A percentile compares a stretch with the other conserved stretches of the same genome.
These are phyloP conservation scores for Tautogolabrus adspersus DNA, from an alignment of 2,113 vertebrate species.

Conservation along the genomic window DNA sequence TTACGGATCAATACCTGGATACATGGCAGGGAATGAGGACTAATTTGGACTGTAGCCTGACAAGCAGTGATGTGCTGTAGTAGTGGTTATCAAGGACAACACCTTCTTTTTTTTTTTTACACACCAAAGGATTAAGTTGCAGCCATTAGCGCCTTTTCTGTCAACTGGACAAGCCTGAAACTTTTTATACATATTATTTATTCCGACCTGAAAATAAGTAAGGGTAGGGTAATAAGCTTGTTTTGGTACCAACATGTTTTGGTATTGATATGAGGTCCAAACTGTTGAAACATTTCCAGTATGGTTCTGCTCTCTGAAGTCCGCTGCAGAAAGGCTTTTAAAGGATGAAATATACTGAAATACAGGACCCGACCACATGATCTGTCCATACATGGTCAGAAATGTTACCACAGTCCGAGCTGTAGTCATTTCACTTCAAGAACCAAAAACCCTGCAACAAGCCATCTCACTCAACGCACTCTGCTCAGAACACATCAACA, in stretches of 20 bases:
- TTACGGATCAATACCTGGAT: constrained; percentile 21
- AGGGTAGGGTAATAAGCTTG: too few relatives aligned
- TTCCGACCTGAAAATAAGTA: too few relatives aligned
- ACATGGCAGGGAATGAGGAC: background rate
- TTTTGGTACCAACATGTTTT: background rate
- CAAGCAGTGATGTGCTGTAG: background rate
- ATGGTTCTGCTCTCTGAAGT: background rate
- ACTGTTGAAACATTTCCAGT: background rate
- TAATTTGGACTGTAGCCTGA: background rate
- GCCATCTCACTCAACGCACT: background rate
- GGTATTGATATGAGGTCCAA: background rate
- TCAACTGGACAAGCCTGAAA: too few relatives aligned
- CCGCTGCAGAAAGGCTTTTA: background rate
- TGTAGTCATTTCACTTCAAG: background rate
- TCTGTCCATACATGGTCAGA: constrained; percentile 50
- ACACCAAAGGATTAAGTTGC: too few relatives aligned
- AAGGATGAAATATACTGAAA: background rate
- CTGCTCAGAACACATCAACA: background rate
- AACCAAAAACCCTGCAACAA: background rate
- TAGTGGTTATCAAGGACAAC: background rate
- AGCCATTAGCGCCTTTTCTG: too few relatives aligned
- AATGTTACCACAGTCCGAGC: constrained; percentile 12
- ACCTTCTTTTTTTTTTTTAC: too few relatives aligned
- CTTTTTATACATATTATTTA: too few relatives aligned
- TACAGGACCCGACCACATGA: constrained; percentile 1